Evolutionary conservation across 2,888 invertebrate genomes (phyloP), one percentile per base, ranked within the genome.

Genomic region (Diadromus collaris): DNA sequence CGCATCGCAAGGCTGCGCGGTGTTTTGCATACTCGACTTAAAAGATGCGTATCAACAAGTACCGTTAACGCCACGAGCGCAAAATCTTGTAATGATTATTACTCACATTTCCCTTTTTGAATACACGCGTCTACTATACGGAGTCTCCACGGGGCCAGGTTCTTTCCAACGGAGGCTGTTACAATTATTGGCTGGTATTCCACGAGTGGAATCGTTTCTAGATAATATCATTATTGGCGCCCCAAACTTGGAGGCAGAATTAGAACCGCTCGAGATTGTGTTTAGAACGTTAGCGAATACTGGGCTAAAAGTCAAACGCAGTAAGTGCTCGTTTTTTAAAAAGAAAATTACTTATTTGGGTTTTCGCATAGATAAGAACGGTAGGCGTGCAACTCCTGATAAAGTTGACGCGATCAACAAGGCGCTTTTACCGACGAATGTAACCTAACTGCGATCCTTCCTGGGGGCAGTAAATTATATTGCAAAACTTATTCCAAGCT

Each of bases 21-120:
- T 72, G 6, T 89, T 85, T 68, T 76, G 86, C 4, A 89, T 88
- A 79, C 77, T 91, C 6, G 90, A 91, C 79, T 82, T 90, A 13
- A 80, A 82, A 5, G 85, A 89, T 67, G 89, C 89, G 6, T 90
- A 89, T 76, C 85, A 87, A 75, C 88, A 90, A 82, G 67, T 87
- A 19, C 32, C 51, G 3, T 80, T 88, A 5, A 87, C 87, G 69
- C 83, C 87, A 38, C 79, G 85, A 74, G 82, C 88, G 1, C 84
- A 87, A 32, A 80, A 86, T 41, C 77, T 84, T 1, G 86, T 85
- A 34, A 87, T 87, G 0, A 85, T 89, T 19, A 84, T 82, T 51
- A 90, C 88, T 1, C 88, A 88, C 70, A 85, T 83, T 65, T 89
- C 88, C 0, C 79, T 87, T 5, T 89, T 86, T 70, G 46, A 44